Evolutionary conservation across 2,113 vertebrate species (phyloP), one percentile per base, ranked within the genome.

Genomic region (Amphiprion ocellaris): DNA sequence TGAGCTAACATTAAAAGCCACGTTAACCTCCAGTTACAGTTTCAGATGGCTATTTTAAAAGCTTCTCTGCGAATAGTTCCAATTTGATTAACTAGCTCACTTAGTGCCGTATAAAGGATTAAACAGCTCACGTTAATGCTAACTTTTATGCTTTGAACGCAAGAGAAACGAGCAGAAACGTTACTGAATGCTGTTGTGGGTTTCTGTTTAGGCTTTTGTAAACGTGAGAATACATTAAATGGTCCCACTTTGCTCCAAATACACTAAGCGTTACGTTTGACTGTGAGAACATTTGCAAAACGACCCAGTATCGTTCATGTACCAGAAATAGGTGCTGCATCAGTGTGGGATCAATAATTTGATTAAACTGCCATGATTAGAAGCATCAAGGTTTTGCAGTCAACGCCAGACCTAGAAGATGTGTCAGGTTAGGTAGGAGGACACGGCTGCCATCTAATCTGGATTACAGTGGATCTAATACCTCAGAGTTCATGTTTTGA

Each of bases 381-480:
- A 12, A 54, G 49, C 30, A 80, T 83, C 30, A 74, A 73, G 50
- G 55, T 68, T 56, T 69, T 66, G 4, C 61, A 55, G 41, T 56
- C 28, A 24, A 62, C 74, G 37, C 28, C 64, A 74, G 66, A 71
- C 64, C 67, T 74, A 49, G 69, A 64, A 59, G 68, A 72, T 72
- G 54, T 75, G 65, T 74, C 69, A 63, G 1, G 39, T 69, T 30
- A 53, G 56, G 50, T 71, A 44, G 69, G 77, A 81, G 76, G 68
- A 52, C 66, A 79, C 23, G 64, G 24, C 78, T 71, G 65, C 44
- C 70, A 56, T 82, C 69, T 87, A 90, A 90, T 91, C 87, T 89
- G 85, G 89, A 91, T 92, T 90, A 88, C 23, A 79, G 69, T 80
- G 74, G 86, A 89, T 91, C 76, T 78, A 56, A 33, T 68, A 69